Evolutionary conservation across 2,888 invertebrate species (phyloP), one percentile per base, ranked within the genome.

Genomic region (Heliconius charithonia): DNA sequence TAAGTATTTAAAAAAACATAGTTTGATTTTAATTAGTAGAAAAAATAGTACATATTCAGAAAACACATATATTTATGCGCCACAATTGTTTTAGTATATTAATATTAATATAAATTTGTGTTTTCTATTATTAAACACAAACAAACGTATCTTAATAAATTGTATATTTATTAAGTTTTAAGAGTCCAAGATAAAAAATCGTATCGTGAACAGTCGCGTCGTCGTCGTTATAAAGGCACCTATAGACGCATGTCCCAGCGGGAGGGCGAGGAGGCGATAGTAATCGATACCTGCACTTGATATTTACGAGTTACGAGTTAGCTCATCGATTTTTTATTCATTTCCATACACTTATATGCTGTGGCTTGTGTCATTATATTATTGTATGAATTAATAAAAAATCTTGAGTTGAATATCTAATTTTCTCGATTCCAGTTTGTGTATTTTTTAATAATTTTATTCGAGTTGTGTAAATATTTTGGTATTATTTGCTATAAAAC

Each of bases 241-340:
- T 56, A 13, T 29, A 70, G 76, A 78, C 80, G 78, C 72, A 86
- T 83, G 73, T 79, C 90, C 27, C 92, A 86, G 89, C 91, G 86
- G 92, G 92, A 87, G 90, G 86, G 84, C 81, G 84, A 86, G 87
- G 83, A 84, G 81, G 84, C 86, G 90, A 91, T 90, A 87, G 92
- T 89, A 90, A 92, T 91, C 92, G 91, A 93, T 91, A 90, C 87
- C 81, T 81, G 84, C 82, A 84, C 86, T 83, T 86, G 85, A 85
- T 89, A 90, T 91, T 91, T 90, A 92, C 89, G 88, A 87, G 72
- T 69, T 73, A 45, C 32, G 56, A 74, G 74, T 41, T 27, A 37
- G 72, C 16, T 69, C 37, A 41, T 73, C 73, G 45, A 67, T 45
- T 63, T 63, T 63, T 45, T 63, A 27, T 37, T 25, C 37, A 62